Base-by-base conservation (phyloP, 1,140 invertebrate genomes). In the Augochlora pura region DNA sequence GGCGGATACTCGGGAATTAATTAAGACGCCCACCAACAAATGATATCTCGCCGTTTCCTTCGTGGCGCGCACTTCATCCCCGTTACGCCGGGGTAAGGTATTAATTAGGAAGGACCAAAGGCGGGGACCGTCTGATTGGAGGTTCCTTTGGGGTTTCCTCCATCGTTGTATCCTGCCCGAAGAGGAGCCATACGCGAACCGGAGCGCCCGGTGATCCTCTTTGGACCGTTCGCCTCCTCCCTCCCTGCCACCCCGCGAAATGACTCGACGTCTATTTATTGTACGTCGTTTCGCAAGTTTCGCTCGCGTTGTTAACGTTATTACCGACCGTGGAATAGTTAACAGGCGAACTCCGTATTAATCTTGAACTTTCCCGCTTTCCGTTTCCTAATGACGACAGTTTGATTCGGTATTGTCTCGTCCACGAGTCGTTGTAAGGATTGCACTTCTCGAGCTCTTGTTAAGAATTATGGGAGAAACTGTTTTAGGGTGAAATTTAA, bases 21-120 rank as follows among this genome's bases (percentile, higher is more conserved):
- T 92, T 92, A 92, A 89, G 87, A 92, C 91, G 91, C 91, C 91
- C 91, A 91, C 90, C 87, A 88, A 89, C 91, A 91, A 92, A 92
- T 91, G 91, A 91, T 87, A 89, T 86, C 85, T 71, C 81, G 82
- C 84, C 78, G 85, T 75, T 80, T 77, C 77, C 77, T 46, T 12
- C 42, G 42, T n/a, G n/a, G 32, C 63, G 49, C 54, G n/a, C 73
- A 8, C 49, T 72, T 81, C 72, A 64, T 52, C 75, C 72, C 73
- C 62, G 62, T 59, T 16, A 38, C 18, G 27, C 25, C 25, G 7
- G 54, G 52, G 32, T 54, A 25, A 52, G 59, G 73, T 85, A 80
- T 82, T 86, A 86, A 86, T 86, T 86, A 86, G 80, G 46, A n/a
- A 73, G 59, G 46, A 39, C 80, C 74, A 76, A 82, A 32, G 63